Conservation (phyloP, 2,113 vertebrate species). For the Xiphorhynchus elegans region DNA sequence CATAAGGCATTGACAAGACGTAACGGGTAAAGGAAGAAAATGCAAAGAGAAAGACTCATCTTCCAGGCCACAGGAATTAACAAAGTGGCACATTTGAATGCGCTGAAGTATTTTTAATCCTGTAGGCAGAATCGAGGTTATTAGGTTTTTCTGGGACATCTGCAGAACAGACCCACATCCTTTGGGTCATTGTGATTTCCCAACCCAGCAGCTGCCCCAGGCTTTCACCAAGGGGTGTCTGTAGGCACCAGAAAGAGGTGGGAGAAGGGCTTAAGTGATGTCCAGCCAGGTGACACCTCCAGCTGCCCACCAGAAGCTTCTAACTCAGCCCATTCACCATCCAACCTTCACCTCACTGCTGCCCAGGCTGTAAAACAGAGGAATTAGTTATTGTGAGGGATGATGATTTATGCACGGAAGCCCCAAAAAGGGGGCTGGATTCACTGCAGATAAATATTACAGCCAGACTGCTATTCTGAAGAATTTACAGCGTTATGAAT, state of each 20-base stretch:
- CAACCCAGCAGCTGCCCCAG: not conserved
- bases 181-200: not conserved
- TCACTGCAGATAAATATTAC: not conserved
- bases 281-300: not conserved
- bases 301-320: not conserved
- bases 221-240: not conserved
- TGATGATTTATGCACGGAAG: not conserved
- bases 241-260: not conserved
- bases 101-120: slow-evolving; percentile 19
- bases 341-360: not conserved
- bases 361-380: not conserved
- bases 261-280: not conserved
- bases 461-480: not conserved
- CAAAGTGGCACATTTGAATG: not conserved
- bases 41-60: not conserved
- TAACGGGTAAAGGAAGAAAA: not conserved
- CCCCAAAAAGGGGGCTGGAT: not conserved
- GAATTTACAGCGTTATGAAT: slow-evolving; percentile 22
- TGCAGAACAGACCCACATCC: slow-evolving; percentile 24
- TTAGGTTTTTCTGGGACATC: slow-evolving; percentile 55
- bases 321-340: not conserved
- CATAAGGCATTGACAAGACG: not conserved
- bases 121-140: slow-evolving; percentile 2
- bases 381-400: not conserved
- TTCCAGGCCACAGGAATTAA: slow-evolving; percentile 29